Evolutionary conservation across 2,113 vertebrate species (phyloP).

Genomic region (Larimichthys polyactis): DNA sequence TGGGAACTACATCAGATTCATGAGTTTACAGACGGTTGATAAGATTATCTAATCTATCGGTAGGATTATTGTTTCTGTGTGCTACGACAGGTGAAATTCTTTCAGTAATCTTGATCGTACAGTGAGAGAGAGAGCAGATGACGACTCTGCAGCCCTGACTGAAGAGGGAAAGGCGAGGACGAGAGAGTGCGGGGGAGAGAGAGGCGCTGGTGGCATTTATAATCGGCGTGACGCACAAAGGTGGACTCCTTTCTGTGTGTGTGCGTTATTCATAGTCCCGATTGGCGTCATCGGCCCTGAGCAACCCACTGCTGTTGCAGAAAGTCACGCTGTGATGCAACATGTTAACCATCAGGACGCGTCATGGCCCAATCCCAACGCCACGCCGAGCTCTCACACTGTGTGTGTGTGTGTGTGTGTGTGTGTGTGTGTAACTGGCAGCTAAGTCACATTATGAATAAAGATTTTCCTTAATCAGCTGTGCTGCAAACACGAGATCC

Average conservation of each 20-base stretch:
- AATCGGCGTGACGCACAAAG: constrained; percentile 44
- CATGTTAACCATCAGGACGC: constrained; percentile 59
- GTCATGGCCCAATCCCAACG: constrained; percentile 21
- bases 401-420: constrained; percentile 28
- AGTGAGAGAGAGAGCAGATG: neutral
- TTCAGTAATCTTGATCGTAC: neutral
- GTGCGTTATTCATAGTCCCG: constrained; percentile 57
- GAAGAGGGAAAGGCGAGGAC: neutral
- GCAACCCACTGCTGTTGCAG: constrained; percentile 43
- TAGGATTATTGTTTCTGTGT: neutral
- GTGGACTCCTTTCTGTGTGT: constrained; percentile 36
- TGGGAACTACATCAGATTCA: neutral
- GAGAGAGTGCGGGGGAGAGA: neutral
- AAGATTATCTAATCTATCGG: neutral
- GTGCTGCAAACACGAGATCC: constrained; percentile 8
- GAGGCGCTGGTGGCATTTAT: constrained; percentile 36
- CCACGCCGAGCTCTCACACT: neutral
- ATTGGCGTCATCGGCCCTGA: constrained; percentile 61
- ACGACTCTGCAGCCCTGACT: constrained; percentile 5
- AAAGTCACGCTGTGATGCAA: constrained; percentile 66
- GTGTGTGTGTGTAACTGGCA: neutral
- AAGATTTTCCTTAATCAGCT: neutral
- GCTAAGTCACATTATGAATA: neutral
- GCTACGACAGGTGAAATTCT: neutral
- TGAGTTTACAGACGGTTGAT: neutral